These are phyloP conservation scores for Macrobrachium nipponense DNA, from an alignment of 1,140 invertebrate genomes.

Conservation along the genomic window DNA sequence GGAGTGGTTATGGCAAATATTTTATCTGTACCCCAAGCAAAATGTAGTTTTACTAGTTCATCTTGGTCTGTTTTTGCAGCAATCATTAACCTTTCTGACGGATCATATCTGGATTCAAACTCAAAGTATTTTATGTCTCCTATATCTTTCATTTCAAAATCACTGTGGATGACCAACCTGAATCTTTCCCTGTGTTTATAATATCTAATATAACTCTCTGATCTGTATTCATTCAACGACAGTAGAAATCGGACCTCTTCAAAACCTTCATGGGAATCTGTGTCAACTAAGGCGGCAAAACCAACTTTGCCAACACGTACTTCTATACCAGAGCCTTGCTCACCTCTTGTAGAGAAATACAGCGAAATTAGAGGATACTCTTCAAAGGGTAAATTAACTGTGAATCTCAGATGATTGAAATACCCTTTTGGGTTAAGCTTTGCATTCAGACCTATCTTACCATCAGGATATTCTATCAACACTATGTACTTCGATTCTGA, in stretches of 20 bases:
- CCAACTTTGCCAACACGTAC: conserved; percentile 43
- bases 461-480: conserved; percentile 28
- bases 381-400: conserved; percentile 35
- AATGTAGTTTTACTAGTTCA: conserved; percentile 7
- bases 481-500: background rate
- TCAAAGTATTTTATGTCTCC: conserved; percentile 1
- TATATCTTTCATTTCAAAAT: conserved; percentile 19
- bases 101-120: background rate
- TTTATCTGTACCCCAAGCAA: conserved; percentile 18
- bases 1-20: conserved; percentile 24
- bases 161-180: background rate
- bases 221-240: background rate
- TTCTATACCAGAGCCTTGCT: background rate
- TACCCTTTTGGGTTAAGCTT: background rate
- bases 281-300: background rate
- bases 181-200: background rate
- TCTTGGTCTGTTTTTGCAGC: background rate
- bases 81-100: background rate
- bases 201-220: background rate
- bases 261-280: too few relatives aligned
- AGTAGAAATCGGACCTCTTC: background rate
- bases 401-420: conserved; percentile 1
- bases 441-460: conserved; percentile 34
- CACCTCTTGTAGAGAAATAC: background rate
- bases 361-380: conserved; percentile 38